Percentiles rank a stretch among this genome's conserved stretches.
Evolutionary conservation across 2,113 vertebrate genomes (phyloP).

Genomic region (Thymallus thymallus): DNA sequence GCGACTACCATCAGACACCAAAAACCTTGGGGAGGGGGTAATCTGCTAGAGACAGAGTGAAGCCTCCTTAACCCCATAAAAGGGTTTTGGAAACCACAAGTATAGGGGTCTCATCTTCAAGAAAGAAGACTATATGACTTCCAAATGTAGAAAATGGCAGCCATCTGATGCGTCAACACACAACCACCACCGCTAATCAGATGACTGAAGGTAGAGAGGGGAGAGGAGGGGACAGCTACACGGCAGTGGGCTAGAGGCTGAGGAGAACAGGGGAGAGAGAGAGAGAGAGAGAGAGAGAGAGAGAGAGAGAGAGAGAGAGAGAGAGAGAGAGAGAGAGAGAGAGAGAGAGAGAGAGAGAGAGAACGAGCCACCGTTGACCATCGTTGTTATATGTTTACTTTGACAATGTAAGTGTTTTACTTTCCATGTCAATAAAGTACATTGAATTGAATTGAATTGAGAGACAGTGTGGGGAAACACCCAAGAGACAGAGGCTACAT

Average conservation of each 20-base stretch:
- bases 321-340: slow-evolving; percentile 36
- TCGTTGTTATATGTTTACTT: too few species aligned
- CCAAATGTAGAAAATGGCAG: slow-evolving; percentile 73
- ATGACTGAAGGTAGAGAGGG: slow-evolving; percentile 47
- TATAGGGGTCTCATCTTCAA: slow-evolving; percentile 76
- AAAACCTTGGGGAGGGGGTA: slow-evolving; percentile 15
- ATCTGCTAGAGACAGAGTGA: slow-evolving; percentile 62
- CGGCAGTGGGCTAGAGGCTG: not conserved
- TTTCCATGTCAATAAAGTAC: too few species aligned
- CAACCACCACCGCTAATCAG: slow-evolving; percentile 64
- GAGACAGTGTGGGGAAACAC: not conserved
- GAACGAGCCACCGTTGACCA: not conserved
- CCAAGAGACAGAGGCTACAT: not conserved
- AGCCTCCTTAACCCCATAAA: slow-evolving; percentile 65
- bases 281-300: not conserved
- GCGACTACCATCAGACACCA: slow-evolving; percentile 35
- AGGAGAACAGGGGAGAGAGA: slow-evolving; percentile 35
- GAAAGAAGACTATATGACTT: slow-evolving; percentile 63
- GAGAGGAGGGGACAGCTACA: not conserved
- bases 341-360: not conserved
- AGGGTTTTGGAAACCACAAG: slow-evolving; percentile 74
- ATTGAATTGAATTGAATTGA: not conserved
- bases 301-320: not conserved
- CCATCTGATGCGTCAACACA: slow-evolving; percentile 53
- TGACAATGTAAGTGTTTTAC: too few species aligned